Evolutionary conservation across 1,140 invertebrate species (phyloP).

Genomic region (Brachionus angularis): DNA sequence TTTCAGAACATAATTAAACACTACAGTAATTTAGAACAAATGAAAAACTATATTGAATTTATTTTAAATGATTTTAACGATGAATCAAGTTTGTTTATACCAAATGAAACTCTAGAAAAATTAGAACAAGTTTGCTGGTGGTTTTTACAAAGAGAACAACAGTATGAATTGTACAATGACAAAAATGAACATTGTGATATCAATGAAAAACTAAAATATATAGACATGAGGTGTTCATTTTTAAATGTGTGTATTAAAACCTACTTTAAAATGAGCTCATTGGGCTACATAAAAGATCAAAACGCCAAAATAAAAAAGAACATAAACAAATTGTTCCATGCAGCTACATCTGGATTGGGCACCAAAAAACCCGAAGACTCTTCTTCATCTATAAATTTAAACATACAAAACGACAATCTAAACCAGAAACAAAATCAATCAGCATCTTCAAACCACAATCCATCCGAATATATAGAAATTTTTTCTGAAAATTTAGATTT

Average conservation of each 20-base stretch:
- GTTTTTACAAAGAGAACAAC: conserved; percentile 22
- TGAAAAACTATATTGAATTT: conserved; percentile 13
- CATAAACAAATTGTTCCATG: not conserved
- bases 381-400: too few species aligned
- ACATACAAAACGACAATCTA: not conserved
- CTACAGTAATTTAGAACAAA: conserved; percentile 12
- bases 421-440: not conserved
- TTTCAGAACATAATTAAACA: conserved; percentile 26
- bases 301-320: conserved; percentile 5
- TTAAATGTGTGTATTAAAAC: not conserved
- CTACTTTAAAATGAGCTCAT: not conserved
- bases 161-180: conserved; percentile 25
- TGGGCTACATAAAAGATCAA: not conserved
- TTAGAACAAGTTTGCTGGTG: conserved; percentile 23
- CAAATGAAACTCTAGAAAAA: not conserved
- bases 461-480: not conserved
- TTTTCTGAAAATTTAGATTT: conserved; percentile 35
- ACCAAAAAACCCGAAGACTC: too few species aligned
- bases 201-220: conserved; percentile 32
- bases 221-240: not conserved
- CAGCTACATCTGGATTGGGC: too few species aligned
- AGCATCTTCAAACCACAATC: not conserved
- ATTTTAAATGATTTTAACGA: not conserved
- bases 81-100: not conserved
- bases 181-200: conserved; percentile 42